Conservation (phyloP, 1,140 invertebrate genomes). For the Pinna nobilis region DNA sequence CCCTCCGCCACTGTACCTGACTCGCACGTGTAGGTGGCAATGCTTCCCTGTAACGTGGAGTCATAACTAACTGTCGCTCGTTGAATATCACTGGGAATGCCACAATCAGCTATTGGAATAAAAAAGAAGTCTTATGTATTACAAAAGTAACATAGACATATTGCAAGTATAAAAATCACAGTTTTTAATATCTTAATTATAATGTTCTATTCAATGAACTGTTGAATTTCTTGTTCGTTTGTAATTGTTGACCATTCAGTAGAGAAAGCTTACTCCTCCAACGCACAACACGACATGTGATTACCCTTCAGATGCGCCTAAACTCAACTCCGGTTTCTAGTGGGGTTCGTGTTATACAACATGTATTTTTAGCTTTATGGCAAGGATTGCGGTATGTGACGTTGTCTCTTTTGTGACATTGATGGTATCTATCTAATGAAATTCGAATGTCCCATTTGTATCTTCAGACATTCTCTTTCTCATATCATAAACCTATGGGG, state of each 20-base stretch:
- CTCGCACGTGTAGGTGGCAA: constrained; percentile 3
- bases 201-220: too few species aligned
- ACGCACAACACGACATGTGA: too few species aligned
- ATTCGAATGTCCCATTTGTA: neutral
- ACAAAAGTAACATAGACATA: neutral
- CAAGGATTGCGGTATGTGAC: neutral
- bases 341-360: too few species aligned
- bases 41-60: neutral
- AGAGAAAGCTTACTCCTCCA: too few species aligned
- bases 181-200: too few species aligned
- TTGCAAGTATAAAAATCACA: too few species aligned
- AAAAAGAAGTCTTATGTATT: neutral
- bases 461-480: neutral
- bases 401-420: neutral
- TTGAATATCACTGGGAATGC: constrained; percentile 9
- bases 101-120: constrained; percentile 3
- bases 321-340: too few species aligned
- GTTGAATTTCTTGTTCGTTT: too few species aligned
- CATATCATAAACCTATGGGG: neutral
- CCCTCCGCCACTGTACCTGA: constrained; percentile 3
- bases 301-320: too few species aligned
- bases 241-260: too few species aligned
- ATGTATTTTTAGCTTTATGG: neutral
- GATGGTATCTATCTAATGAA: neutral
- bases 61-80: neutral